Evolutionary conservation across 2,113 vertebrate species (phyloP), one percentile per base, ranked within the genome.

Genomic region (Budorcas taxicolor): DNA sequence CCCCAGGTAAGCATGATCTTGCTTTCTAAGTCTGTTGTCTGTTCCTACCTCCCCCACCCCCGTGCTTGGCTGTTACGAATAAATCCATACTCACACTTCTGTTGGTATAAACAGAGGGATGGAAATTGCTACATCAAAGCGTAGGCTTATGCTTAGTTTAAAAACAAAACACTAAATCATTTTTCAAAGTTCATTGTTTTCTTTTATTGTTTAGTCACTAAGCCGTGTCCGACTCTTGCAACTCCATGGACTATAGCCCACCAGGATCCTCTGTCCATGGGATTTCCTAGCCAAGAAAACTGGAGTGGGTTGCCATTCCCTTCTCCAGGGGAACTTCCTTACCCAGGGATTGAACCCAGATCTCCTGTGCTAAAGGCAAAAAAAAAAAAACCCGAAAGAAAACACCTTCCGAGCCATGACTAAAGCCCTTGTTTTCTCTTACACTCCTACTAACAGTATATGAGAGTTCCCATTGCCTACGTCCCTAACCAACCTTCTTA

Each of bases 211-310:
- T 36, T 67, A 36, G n/a, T 67, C n/a, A 71, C 17, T 71, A 36
- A 67, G 64, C 33, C 0, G 1, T 67, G 33, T 21, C 33, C 2
- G 0, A 36, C 64, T 67, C 4, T 36, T 9, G 33, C 17, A 15
- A n/a, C 64, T 10, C 33, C 33, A 67, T 67, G 64, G 64, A 67
- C 64, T n/a, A 19, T 17, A n/a, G 62, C 16, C 62, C 33, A 19
- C 33, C 62, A 67, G 16, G 62, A 2, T n/a, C 17, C 16, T 67
- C 64, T 67, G 64, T 36, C 33, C 33, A 19, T 67, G 33, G 33
- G 64, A 67, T 67, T 67, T 67, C 62, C 64, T 17, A 67, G 64
- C 64, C 64, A 67, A 67, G 64, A 67, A 67, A 67, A 67, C 64
- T 10, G 16, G 33, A 67, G 33, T 67, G 62, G 33, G 8, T 67